Percentiles rank a stretch among this genome's conserved stretches.
Conservation (phyloP, 2,888 invertebrate genomes). For the Acanthosepion pharaonis region DNA sequence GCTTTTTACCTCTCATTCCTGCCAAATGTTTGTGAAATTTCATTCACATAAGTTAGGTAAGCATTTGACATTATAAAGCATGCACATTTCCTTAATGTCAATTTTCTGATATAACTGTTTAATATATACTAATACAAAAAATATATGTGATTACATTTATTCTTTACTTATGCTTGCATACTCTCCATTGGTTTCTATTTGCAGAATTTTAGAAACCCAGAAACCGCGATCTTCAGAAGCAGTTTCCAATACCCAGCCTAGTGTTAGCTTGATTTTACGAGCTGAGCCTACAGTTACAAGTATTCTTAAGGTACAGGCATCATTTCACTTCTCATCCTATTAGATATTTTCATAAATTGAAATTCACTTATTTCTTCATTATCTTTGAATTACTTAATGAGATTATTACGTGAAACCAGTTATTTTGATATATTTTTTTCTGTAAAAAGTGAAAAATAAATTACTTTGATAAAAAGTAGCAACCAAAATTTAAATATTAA, state of each 20-base stretch:
- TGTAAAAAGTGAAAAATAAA: too few species aligned
- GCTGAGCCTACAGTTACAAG: constrained; percentile 92
- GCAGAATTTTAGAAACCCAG: constrained; percentile 57
- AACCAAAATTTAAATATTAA: too few species aligned
- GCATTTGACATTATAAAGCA: too few species aligned
- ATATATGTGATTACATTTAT: neutral
- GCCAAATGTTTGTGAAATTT: too few species aligned
- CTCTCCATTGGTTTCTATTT: constrained; percentile 55
- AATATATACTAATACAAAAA: neutral
- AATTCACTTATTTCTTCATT: too few species aligned
- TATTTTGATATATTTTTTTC: too few species aligned
- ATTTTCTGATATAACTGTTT: neutral
- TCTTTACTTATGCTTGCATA: neutral
- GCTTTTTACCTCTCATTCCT: too few species aligned
- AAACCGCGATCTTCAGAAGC: constrained; percentile 55
- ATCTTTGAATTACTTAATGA: too few species aligned
- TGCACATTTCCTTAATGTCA: neutral
- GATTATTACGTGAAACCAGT: too few species aligned
- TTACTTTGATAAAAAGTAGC: too few species aligned
- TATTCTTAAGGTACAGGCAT: constrained; percentile 81
- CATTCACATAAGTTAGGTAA: too few species aligned
- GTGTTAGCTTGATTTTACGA: constrained; percentile 80
- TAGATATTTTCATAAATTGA: too few species aligned
- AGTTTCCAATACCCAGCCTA: constrained; percentile 73
- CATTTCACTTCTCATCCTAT: neutral